Evolutionary conservation across 2,888 invertebrate species (phyloP).

Genomic region (Tetheella fluctuosa): DNA sequence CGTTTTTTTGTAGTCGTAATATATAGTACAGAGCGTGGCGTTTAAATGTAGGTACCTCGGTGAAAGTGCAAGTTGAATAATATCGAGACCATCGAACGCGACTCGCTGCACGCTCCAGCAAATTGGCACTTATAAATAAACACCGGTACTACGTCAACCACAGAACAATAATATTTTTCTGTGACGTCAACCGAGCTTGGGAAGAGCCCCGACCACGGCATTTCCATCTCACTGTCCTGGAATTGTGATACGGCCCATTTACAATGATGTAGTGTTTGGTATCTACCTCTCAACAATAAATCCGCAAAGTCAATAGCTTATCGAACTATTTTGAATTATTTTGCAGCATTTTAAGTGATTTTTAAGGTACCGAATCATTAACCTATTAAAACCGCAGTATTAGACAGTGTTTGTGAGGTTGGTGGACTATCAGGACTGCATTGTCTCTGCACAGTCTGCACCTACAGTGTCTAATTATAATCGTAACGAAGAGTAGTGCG

Average conservation of each 20-base stretch:
- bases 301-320: neutral
- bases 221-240: neutral
- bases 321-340: neutral
- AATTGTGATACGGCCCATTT: neutral
- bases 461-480: neutral
- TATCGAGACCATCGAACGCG: slow-evolving; percentile 43
- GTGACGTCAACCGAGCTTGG: neutral
- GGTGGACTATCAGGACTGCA: neutral
- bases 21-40: slow-evolving; percentile 4
- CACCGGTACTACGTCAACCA: neutral
- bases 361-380: too few relatives aligned
- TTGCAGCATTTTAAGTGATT: too few relatives aligned
- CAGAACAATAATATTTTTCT: too few relatives aligned
- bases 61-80: slow-evolving; percentile 56
- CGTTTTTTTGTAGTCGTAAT: slow-evolving; percentile 3
- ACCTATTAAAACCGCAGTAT: too few relatives aligned
- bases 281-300: too few relatives aligned
- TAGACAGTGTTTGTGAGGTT: neutral
- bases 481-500: neutral
- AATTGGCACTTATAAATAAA: slow-evolving; percentile 17
- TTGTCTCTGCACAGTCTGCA: neutral
- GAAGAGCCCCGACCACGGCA: neutral
- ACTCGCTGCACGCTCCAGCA: slow-evolving; percentile 23
- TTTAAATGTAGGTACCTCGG: slow-evolving; percentile 26
- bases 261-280: too few relatives aligned